These are phyloP conservation scores for Zalophus californianus DNA, from an alignment of 2,797 vertebrate species.

Conservation along the genomic window DNA sequence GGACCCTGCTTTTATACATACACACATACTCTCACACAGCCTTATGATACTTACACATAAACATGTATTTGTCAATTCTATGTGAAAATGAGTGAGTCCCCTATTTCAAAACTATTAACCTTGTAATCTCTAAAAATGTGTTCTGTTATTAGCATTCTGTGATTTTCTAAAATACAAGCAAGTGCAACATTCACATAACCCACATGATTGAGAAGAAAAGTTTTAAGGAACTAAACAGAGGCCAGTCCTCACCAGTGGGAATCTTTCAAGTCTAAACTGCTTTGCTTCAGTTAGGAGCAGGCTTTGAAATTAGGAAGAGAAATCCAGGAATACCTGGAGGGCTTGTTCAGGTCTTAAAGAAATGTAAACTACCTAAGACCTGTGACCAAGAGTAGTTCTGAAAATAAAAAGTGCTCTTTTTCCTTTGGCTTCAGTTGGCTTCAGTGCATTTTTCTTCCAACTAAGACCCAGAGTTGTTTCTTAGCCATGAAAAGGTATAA, in stretches of 20 bases:
- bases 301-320: constrained; percentile 23
- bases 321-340: neutral
- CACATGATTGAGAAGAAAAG: neutral
- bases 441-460: neutral
- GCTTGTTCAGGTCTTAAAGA: neutral
- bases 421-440: neutral
- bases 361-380: neutral
- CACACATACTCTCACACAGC: neutral
- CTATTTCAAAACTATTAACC: neutral
- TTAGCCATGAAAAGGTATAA: neutral
- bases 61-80: neutral
- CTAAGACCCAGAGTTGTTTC: neutral
- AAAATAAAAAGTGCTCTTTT: neutral
- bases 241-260: neutral
- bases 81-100: neutral
- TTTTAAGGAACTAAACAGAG: neutral
- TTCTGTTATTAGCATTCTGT: neutral
- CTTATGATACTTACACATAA: neutral
- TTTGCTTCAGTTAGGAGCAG: neutral
- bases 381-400: neutral
- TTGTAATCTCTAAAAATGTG: neutral
- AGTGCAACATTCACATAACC: neutral
- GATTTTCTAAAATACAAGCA: neutral
- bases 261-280: neutral
- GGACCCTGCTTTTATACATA: neutral